These are phyloP conservation scores for Xanthostigma xanthostigma DNA, from an alignment of 2,888 invertebrate genomes.

Conservation along the genomic window DNA sequence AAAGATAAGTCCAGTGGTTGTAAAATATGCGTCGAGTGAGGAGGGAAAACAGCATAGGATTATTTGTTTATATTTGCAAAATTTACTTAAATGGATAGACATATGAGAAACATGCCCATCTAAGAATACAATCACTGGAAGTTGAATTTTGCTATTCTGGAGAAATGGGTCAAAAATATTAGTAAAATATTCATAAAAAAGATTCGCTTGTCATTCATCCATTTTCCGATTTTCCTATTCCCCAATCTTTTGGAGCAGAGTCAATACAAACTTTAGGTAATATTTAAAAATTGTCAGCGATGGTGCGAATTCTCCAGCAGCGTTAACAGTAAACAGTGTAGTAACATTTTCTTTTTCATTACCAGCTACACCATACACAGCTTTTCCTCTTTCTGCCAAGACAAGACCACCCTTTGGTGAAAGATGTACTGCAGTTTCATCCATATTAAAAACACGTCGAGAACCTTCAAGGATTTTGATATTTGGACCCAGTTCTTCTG, in stretches of 20 bases:
- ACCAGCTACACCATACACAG: slow-evolving; percentile 6
- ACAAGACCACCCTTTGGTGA: slow-evolving; percentile 12
- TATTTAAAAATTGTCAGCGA: slow-evolving; percentile 14
- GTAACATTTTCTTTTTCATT: slow-evolving; percentile 12
- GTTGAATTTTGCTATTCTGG: slow-evolving; percentile 10
- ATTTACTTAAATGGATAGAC: slow-evolving; percentile 13
- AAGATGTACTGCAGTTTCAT: slow-evolving; percentile 15
- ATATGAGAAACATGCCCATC: slow-evolving; percentile 18
- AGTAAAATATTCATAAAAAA: slow-evolving; percentile 17
- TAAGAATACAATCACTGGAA: slow-evolving; percentile 16
- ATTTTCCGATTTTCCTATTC: slow-evolving; percentile 15
- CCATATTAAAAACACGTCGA: slow-evolving; percentile 14
- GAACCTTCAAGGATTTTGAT: slow-evolving; percentile 11
- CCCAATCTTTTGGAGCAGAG: slow-evolving; percentile 14
- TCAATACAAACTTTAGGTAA: slow-evolving; percentile 11
- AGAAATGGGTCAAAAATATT: slow-evolving; percentile 16
- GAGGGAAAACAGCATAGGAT: slow-evolving; percentile 13
- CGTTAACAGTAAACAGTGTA: slow-evolving; percentile 13
- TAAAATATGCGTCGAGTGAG: slow-evolving; percentile 15
- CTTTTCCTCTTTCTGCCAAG: slow-evolving; percentile 9
- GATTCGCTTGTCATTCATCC: slow-evolving; percentile 17
- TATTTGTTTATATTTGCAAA: slow-evolving; percentile 15
- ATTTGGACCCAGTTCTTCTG: slow-evolving; percentile 8
- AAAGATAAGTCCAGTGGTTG: slow-evolving; percentile 14
- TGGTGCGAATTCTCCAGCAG: slow-evolving; percentile 14